Evolutionary conservation across 1,140 invertebrate species (phyloP), one percentile per base, ranked within the genome.

Genomic region (Chironomus striatipennis): DNA sequence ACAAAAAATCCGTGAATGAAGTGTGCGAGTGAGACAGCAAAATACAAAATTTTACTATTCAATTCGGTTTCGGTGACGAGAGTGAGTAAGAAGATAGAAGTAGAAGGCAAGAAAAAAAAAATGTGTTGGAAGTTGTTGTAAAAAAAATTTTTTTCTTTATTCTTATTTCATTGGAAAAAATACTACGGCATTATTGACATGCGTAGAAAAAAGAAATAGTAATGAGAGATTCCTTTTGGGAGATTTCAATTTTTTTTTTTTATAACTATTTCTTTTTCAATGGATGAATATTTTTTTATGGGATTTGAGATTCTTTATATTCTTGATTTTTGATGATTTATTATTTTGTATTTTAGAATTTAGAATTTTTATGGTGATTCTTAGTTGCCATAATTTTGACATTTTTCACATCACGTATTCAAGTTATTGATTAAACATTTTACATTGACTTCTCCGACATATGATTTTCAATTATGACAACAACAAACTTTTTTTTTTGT

Each of bases 1-100:
- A 57, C 47, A 57, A 57, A 57, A 57, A 57, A 57, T 57, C 12
- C 47, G 47, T 57, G 47, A 57, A 57, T 57, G 47, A 57, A 57
- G 47, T 57, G 47, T 57, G 47, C 2, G 5, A 57, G 47, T n/a
- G 12, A 15, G 47, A 57, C n/a, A 57, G 47, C 47, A 57, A 12
- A n/a, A 34, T 34, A 34, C 24, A n/a, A 57, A 47, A 15, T 15
- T 57, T 57, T 57, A 57, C 47, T 57, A 57, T 57, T 57, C 43
- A 15, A 9, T 9, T 8, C 2, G 43, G 2, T 10, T 47, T 7
- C n/a, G n/a, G 43, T 34, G 24, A 5, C 1, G 24, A 34, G 24
- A 34, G 24, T 34, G 24, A 34, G 24, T 34, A 5, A 34, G 24
- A 34, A 34, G n/a, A n/a, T n/a, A 34, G 24, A 34, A 5, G 5